These are phyloP conservation scores for Phoebastria nigripes DNA, from an alignment of 2,797 vertebrate species.

Conservation along the genomic window DNA sequence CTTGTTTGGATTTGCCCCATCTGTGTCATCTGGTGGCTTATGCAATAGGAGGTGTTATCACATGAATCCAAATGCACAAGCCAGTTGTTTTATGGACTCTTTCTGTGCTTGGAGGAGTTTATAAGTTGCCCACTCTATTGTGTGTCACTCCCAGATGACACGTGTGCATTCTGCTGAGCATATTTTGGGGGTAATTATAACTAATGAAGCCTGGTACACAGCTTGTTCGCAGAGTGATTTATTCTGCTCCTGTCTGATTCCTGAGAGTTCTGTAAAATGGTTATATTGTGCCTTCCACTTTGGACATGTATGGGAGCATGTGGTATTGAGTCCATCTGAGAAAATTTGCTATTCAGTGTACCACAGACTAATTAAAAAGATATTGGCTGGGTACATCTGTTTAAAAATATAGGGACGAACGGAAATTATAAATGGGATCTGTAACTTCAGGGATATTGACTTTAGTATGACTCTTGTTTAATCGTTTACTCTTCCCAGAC, in stretches of 20 bases:
- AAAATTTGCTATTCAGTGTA: constrained; percentile 36
- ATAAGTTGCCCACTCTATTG: constrained; percentile 92
- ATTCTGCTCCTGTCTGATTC: constrained; percentile 75
- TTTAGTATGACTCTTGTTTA: not conserved
- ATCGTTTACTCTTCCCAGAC: not conserved
- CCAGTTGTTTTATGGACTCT: constrained; percentile 98
- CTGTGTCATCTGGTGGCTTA: constrained; percentile 98
- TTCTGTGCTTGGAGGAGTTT: constrained; percentile 90
- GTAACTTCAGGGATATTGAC: not conserved
- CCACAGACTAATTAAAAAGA: constrained; percentile 50
- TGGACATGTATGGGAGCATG: constrained; percentile 42
- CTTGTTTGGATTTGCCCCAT: constrained; percentile 91
- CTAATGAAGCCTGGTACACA: constrained; percentile 91
- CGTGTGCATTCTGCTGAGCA: constrained; percentile 90
- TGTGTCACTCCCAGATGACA: constrained; percentile 91
- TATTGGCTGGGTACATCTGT: constrained; percentile 19
- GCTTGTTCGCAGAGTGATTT: constrained; percentile 87
- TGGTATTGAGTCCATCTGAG: constrained; percentile 40
- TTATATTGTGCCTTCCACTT: constrained; percentile 55
- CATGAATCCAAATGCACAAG: constrained; percentile 85
- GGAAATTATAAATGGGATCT: not conserved
- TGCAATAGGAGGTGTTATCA: constrained; percentile 84
- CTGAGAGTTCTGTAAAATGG: constrained; percentile 64
- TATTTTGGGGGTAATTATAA: constrained; percentile 96
- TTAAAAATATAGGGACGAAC: not conserved